Evolutionary conservation across 2,888 invertebrate genomes (phyloP).

Genomic region (Drosophila mimica): DNA sequence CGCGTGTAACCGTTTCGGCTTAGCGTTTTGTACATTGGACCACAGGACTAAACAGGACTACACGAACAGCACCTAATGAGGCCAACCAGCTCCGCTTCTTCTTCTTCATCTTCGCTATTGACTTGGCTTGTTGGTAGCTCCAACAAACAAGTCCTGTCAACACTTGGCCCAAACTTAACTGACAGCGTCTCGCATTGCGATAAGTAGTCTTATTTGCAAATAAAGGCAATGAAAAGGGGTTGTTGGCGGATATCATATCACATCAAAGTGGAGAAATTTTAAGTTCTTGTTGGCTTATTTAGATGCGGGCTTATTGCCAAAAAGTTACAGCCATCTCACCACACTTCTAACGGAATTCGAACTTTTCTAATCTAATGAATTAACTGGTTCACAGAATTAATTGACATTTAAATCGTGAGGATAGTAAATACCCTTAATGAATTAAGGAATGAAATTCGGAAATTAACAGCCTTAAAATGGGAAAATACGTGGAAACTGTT

Average conservation of each 20-base stretch:
- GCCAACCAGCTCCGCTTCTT: slow-evolving; percentile 16
- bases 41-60: slow-evolving; percentile 22
- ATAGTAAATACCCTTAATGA: not conserved
- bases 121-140: slow-evolving; percentile 68
- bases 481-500: not conserved
- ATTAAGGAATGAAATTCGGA: not conserved
- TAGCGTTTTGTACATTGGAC: slow-evolving; percentile 44
- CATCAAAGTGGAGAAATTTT: slow-evolving; percentile 23
- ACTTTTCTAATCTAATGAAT: not conserved
- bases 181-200: slow-evolving; percentile 3
- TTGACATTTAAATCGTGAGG: not conserved
- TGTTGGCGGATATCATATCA: slow-evolving; percentile 11
- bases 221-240: too few species aligned
- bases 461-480: not conserved
- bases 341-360: not conserved
- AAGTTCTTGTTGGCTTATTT: not conserved
- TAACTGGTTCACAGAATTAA: not conserved
- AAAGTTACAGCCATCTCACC: slow-evolving; percentile 2
- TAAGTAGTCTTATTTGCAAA: not conserved
- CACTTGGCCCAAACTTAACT: slow-evolving; percentile 33
- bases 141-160: slow-evolving; percentile 57
- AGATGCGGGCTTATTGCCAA: slow-evolving; percentile 7
- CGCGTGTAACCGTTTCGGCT: slow-evolving; percentile 35
- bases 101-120: slow-evolving; percentile 55
- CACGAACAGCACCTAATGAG: slow-evolving; percentile 60